Evolutionary conservation across 2,888 invertebrate genomes (phyloP).

Genomic region (Lasioglossum calceatum): DNA sequence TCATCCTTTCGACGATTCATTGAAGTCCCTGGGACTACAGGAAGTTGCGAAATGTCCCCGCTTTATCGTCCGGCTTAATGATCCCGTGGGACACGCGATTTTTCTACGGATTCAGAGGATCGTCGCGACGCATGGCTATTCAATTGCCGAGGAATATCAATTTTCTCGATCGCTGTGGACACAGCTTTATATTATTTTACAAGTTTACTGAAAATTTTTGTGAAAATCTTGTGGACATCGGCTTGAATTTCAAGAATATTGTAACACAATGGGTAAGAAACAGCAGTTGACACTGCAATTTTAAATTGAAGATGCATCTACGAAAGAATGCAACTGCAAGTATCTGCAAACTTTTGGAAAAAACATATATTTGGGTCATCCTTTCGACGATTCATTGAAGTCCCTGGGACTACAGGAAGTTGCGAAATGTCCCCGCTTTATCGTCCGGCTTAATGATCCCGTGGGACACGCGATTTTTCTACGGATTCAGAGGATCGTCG

Average conservation of each 20-base stretch:
- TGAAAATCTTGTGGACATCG: no score
- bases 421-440: not conserved
- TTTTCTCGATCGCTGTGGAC: not conserved
- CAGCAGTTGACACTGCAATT: no score
- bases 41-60: not conserved
- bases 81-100: not conserved
- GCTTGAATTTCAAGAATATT: no score
- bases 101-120: not conserved
- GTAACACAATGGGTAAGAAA: no score
- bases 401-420: not conserved
- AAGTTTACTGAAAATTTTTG: no score
- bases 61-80: not conserved
- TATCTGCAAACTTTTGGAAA: no score
- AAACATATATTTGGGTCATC: not conserved
- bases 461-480: not conserved
- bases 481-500: not conserved
- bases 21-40: not conserved
- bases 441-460: not conserved
- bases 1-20: conserved; percentile 12
- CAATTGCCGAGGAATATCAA: not conserved
- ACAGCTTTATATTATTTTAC: no score
- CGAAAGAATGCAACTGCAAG: no score
- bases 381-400: conserved; percentile 13
- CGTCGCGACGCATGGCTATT: no score
- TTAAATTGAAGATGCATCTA: no score